Evolutionary conservation across 2,888 invertebrate genomes (phyloP), one percentile per base, ranked within the genome.

Genomic region (Oscheius sp.): DNA sequence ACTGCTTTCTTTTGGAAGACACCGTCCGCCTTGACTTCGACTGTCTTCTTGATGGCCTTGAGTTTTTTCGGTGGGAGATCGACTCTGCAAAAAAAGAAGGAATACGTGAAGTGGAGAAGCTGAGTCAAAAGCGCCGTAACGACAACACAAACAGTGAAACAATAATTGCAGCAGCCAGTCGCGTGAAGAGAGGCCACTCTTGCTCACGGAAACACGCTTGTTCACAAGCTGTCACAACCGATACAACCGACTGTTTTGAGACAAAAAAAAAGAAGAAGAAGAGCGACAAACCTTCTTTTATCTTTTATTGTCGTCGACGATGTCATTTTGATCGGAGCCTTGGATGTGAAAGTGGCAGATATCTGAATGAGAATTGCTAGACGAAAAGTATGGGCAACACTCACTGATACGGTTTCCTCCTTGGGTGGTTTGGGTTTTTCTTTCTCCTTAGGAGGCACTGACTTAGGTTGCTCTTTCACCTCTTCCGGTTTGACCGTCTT

Each of bases 141-240:
- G 45, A 12, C 41, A 63, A 46, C 63, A 66, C 66, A 66, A 66
- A 66, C 66, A 66, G 25, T 25, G 66, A 66, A 61, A 61, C 61
- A 61, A 66, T 66, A 66, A 66, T 66, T 63, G 46, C 63, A 23
- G 41, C 64, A 49, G 49, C 66, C 49, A 49, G 66, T 66, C 66
- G 66, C 52, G 52, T 29, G 66, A 66, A 52, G 66, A 46, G 63
- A 66, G 46, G 18, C n/a, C 18, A 35, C 35, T 35, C 27, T 18
- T 29, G 58, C 25, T 25, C 63, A 63, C 63, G 63, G 63, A 58
- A 23, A 63, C 25, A 43, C 63, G 63, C 35, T 35, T 35, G 35
- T 35, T 35, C 35, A 35, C 35, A 35, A 3, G 35, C 35, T 45
- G 45, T 41, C 45, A n/a, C 35, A 35, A 9, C 5, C 5, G 35